Percentiles rank a stretch among this genome's conserved stretches.
These are phyloP conservation scores for Coremacera marginata DNA, from an alignment of 2,888 invertebrate species.

Conservation along the genomic window DNA sequence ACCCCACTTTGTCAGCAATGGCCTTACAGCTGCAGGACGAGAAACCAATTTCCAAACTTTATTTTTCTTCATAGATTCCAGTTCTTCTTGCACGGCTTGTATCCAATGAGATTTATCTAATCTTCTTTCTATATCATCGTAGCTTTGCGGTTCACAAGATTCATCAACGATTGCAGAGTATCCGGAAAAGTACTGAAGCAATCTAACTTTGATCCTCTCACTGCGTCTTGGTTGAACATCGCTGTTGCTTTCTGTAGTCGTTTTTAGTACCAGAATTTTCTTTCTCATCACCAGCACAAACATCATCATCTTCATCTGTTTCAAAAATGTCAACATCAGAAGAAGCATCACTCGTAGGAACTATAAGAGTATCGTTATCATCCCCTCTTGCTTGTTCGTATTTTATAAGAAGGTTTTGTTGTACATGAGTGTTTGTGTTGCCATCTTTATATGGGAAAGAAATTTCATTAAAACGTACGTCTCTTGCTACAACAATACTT, in stretches of 20 bases:
- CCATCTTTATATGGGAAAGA: too few species aligned
- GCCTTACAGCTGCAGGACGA: neutral
- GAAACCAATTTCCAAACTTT: neutral
- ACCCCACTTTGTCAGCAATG: slow-evolving; percentile 34
- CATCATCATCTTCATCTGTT: neutral
- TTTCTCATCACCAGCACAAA: too few species aligned
- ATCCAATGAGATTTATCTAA: slow-evolving; percentile 11
- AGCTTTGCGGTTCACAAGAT: neutral
- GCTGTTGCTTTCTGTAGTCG: neutral
- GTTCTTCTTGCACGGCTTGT: slow-evolving; percentile 16
- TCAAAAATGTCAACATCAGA: neutral
- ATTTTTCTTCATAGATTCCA: slow-evolving; percentile 16
- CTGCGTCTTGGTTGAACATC: neutral
- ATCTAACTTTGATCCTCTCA: neutral
- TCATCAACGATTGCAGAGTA: neutral
- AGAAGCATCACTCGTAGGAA: neutral
- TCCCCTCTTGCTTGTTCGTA: neutral
- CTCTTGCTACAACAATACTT: neutral
- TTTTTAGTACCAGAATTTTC: too few species aligned
- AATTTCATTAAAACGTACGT: neutral
- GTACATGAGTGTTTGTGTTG: neutral
- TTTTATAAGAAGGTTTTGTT: neutral
- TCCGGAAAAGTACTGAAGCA: neutral
- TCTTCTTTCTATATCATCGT: neutral
- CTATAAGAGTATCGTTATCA: neutral